Evolutionary conservation across 2,888 invertebrate species (phyloP).

Genomic region (Brachylomia viminalis): DNA sequence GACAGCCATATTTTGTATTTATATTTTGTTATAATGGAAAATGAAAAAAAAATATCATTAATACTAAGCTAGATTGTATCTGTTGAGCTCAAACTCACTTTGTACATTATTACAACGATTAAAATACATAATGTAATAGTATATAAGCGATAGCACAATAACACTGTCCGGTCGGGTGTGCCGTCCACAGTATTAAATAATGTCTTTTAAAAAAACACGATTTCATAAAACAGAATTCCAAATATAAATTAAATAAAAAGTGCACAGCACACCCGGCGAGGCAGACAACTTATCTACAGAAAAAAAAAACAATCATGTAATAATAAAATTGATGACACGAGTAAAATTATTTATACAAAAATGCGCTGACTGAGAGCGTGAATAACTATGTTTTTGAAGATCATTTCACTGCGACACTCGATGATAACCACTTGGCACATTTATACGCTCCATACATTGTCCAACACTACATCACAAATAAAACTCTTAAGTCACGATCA

Average conservation of each 20-base stretch:
- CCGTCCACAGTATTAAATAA: constrained; percentile 69
- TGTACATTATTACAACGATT: constrained; percentile 89
- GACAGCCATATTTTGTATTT: constrained; percentile 79
- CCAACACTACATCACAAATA: constrained; percentile 69
- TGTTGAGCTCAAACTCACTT: constrained; percentile 89
- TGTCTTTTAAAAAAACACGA: constrained; percentile 76
- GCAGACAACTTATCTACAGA: constrained; percentile 76
- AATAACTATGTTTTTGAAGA: constrained; percentile 63
- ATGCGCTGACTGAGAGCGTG: constrained; percentile 71
- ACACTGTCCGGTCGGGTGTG: constrained; percentile 60
- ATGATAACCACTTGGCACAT: constrained; percentile 71
- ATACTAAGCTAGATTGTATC: constrained; percentile 86
- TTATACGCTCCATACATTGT: constrained; percentile 67
- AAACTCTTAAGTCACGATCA: constrained; percentile 67
- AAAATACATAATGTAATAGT: constrained; percentile 82
- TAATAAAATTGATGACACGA: constrained; percentile 72
- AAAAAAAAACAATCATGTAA: constrained; percentile 69
- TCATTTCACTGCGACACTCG: constrained; percentile 61
- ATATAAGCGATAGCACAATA: constrained; percentile 83
- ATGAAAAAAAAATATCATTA: constrained; percentile 75
- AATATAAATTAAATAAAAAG: constrained; percentile 72
- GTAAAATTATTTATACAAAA: constrained; percentile 75
- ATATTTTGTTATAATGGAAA: constrained; percentile 69
- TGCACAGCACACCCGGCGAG: constrained; percentile 69
- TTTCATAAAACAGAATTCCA: constrained; percentile 68